Evolutionary conservation across 2,113 vertebrate species (phyloP).

Genomic region (Trichechus manatus): DNA sequence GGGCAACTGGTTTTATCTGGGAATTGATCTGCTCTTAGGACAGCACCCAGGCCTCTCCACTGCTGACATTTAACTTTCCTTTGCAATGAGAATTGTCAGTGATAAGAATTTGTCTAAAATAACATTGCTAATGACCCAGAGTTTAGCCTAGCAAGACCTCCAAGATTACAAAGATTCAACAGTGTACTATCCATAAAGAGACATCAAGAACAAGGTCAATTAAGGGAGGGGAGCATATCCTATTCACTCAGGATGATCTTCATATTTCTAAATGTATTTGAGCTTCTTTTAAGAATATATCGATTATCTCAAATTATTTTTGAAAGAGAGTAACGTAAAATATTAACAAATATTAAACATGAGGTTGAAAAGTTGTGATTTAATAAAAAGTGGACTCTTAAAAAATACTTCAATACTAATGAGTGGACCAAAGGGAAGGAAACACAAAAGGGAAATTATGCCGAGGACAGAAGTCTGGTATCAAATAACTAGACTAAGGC

Average conservation of each 20-base stretch:
- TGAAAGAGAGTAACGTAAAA: neutral
- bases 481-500: neutral
- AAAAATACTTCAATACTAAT: slow-evolving; percentile 35
- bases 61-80: neutral
- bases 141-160: slow-evolving; percentile 20
- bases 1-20: neutral
- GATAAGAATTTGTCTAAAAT: slow-evolving; percentile 15
- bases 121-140: neutral
- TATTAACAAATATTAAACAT: slow-evolving; percentile 52
- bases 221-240: neutral
- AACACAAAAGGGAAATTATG: slow-evolving; percentile 26
- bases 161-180: slow-evolving; percentile 15
- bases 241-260: slow-evolving; percentile 1
- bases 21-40: neutral
- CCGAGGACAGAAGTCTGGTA: slow-evolving; percentile 13
- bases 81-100: neutral
- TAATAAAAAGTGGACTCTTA: slow-evolving; percentile 28
- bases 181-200: neutral
- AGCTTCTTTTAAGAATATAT: slow-evolving; percentile 48
- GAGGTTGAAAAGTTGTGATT: neutral
- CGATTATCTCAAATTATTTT: slow-evolving; percentile 28
- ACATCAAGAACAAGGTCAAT: slow-evolving; percentile 13
- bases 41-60: neutral
- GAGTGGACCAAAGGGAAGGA: neutral
- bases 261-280: slow-evolving; percentile 24